Base-by-base conservation (phyloP, 2,888 invertebrate genomes). In the Archips crataeganus region DNA sequence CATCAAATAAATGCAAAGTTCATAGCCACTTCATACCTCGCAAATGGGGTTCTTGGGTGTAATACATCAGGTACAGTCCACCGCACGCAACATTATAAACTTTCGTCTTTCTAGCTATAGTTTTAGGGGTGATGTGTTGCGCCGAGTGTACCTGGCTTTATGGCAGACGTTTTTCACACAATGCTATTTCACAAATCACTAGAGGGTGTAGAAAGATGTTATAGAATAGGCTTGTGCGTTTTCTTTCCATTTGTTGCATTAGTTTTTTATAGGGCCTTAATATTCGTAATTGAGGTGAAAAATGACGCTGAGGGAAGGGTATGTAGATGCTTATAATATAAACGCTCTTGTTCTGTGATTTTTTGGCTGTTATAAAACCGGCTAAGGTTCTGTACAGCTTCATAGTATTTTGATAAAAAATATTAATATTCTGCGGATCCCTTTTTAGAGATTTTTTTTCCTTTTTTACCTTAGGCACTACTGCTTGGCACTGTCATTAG, bases 1-100 rank as follows among this genome's bases (percentile, higher is more conserved):
- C 60, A 70, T 63, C 70, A 63, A 70, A 70, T 70, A 63, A 54
- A 63, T 70, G 70, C 54, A 63, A 70, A 70, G 70, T 70, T 70
- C 70, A 70, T 63, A 70, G 70, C 62, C 70, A 57, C 70, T 70
- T 63, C 54, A 57, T 8, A 63, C 54, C 36, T n/a, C 9, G 34
- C 23, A 54, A 57, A 70, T 63, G 45, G 54, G 42, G 62, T 45
- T 62, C 45, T 32, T 42, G 45, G 8, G 11, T 4, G 15, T 34
- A 32, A 45, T 70, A 70, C 15, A 70, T 70, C 54, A 57, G n/a
- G 15, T 57, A 70, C 45, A 13, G 5, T 9, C n/a, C 10, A n/a
- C 49, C 13, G 5, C 54, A 54, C 6, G 54, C n/a, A 60, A 49
- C 13, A 34, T 36, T 23, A 11, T 49, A 11, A 32, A n/a, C 4